Evolutionary conservation across 2,113 vertebrate genomes (phyloP).

Genomic region (Boleophthalmus pectinirostris): DNA sequence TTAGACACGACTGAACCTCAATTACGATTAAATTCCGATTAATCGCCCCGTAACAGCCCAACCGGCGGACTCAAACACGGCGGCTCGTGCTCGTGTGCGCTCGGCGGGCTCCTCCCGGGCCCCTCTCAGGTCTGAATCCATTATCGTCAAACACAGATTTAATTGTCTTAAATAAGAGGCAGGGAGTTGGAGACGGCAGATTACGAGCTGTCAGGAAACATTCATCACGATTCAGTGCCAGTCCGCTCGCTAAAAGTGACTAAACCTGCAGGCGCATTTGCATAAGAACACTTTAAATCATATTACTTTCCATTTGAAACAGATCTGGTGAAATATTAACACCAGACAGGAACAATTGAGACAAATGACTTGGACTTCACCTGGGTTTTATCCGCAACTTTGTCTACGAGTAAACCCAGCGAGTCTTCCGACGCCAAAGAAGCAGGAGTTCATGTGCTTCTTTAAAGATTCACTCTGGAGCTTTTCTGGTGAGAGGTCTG

Average conservation of each 20-base stretch:
- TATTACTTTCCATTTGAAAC: background rate
- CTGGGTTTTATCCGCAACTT: background rate
- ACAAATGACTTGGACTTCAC: background rate
- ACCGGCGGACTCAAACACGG: too few relatives aligned
- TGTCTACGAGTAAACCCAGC: background rate
- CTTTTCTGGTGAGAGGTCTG: too few relatives aligned
- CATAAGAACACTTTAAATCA: background rate
- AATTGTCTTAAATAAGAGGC: constrained; percentile 71
- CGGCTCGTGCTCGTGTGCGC: background rate
- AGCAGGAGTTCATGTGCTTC: too few relatives aligned
- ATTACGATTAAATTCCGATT: too few relatives aligned
- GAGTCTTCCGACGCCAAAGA: too few relatives aligned
- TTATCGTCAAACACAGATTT: constrained; percentile 73
- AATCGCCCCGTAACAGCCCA: background rate
- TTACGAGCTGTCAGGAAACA: constrained; percentile 73
- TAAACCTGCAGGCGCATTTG: background rate
- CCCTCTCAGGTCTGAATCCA: constrained; percentile 63
- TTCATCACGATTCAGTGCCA: constrained; percentile 53
- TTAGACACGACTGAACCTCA: too few relatives aligned
- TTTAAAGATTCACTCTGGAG: too few relatives aligned
- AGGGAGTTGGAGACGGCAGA: constrained; percentile 66
- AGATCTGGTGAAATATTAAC: background rate
- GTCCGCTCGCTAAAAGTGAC: constrained; percentile 27
- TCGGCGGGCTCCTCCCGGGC: constrained; percentile 31
- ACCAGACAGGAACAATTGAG: background rate